phyloP scores from a whole-genome alignment of 2,113 vertebrate species.

The Phylloscopus whistleri region DNA sequence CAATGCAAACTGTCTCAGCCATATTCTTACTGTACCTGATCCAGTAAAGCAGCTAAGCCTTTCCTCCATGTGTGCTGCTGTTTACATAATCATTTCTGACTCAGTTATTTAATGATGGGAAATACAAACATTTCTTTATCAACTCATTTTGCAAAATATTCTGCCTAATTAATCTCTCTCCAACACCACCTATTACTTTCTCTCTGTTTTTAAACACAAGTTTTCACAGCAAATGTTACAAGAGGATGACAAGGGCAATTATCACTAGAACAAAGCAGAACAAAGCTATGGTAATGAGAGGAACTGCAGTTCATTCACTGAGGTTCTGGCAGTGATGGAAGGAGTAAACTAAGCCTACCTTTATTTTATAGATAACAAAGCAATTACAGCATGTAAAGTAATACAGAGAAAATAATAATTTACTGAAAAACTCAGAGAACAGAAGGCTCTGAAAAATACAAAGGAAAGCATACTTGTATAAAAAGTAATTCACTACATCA shows the following conservation, averaged over 20 bases:
- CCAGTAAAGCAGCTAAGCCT: neutral
- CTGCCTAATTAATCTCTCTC: conserved; percentile 63
- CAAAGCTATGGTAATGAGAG: conserved; percentile 72
- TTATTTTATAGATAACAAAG: conserved; percentile 69
- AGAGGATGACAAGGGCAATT: conserved; percentile 72
- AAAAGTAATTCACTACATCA: conserved; percentile 65
- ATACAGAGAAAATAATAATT: conserved; percentile 71
- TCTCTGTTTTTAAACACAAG: conserved; percentile 39
- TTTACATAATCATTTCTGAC: conserved; percentile 40
- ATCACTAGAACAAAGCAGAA: conserved; percentile 65
- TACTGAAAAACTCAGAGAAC: conserved; percentile 54
- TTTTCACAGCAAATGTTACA: conserved; percentile 62
- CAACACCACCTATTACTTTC: neutral
- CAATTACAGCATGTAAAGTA: conserved; percentile 70
- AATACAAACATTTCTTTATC: conserved; percentile 68
- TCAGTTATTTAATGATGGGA: conserved; percentile 58
- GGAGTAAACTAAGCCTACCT: conserved; percentile 61
- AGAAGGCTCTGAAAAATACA: conserved; percentile 40
- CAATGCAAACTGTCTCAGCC: neutral
- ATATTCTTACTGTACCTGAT: neutral
- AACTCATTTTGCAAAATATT: conserved; percentile 68
- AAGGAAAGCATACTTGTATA: conserved; percentile 50
- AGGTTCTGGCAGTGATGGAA: conserved; percentile 58
- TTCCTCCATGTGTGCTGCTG: neutral
- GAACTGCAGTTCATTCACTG: conserved; percentile 36